Percentiles rank a stretch among this genome's conserved stretches.
Conservation (phyloP, 2,113 vertebrate genomes). For the Varanus salvator region DNA sequence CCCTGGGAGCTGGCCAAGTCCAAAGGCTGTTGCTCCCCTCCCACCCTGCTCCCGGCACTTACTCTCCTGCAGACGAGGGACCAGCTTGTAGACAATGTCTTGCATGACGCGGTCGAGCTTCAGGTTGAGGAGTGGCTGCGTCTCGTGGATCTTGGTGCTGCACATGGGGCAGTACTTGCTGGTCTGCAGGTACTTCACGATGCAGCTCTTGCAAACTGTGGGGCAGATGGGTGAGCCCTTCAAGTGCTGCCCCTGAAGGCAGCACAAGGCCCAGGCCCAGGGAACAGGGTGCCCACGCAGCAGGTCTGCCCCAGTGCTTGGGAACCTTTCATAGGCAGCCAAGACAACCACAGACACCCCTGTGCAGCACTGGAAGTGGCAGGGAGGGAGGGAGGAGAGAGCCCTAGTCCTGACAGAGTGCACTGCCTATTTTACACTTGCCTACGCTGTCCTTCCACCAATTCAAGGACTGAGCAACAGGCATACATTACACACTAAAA, state of each 20-base stretch:
- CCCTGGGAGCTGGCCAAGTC: neutral
- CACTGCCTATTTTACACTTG: no score
- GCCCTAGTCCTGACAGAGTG: no score
- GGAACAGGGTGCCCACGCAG: no score
- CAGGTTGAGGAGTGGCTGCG: slow-evolving; percentile 95
- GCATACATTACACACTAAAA: no score
- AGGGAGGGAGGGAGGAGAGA: no score
- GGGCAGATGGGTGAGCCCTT: neutral
- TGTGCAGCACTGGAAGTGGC: no score
- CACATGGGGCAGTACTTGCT: slow-evolving; percentile 99
- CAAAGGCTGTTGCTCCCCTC: accelerated
- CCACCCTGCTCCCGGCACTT: slow-evolving; percentile 64
- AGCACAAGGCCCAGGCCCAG: no score
- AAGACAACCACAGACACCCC: neutral
- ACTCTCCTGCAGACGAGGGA: slow-evolving; percentile 97
- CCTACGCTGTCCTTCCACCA: no score
- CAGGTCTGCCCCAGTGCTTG: no score
- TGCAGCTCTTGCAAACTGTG: slow-evolving; percentile 97
- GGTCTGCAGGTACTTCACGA: slow-evolving; percentile 98
- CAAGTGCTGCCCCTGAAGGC: no score
- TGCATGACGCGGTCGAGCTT: slow-evolving; percentile 98
- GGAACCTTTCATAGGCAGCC: no score
- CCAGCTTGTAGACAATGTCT: slow-evolving; percentile 97
- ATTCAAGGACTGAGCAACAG: no score
- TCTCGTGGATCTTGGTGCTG: slow-evolving; percentile 99